Conservation (phyloP, 2,888 invertebrate genomes). For the Liodrosophila aerea region DNA sequence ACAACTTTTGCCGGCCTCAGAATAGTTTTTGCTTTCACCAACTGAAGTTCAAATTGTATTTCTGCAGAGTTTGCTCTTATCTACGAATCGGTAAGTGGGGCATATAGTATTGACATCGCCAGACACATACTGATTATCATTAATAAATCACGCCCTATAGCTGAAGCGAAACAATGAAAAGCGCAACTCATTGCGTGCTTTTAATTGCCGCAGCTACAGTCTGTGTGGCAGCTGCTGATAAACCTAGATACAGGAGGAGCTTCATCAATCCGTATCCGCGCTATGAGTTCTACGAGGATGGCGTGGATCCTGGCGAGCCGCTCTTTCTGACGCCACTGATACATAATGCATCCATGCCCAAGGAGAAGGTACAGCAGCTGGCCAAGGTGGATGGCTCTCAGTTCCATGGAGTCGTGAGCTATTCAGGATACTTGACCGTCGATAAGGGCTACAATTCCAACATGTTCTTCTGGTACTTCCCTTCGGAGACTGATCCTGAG, state of each 20-base stretch:
- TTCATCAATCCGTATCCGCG: conserved; percentile 82
- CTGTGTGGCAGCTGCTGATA: conserved; percentile 18
- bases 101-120: neutral
- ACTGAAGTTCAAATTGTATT: conserved; percentile 4
- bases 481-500: conserved; percentile 84
- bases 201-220: conserved; percentile 30
- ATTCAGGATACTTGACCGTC: conserved; percentile 90
- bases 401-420: conserved; percentile 83
- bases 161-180: conserved; percentile 57
- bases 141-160: neutral
- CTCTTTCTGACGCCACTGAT: conserved; percentile 79
- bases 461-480: conserved; percentile 96
- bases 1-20: conserved; percentile 44
- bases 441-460: conserved; percentile 90
- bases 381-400: conserved; percentile 78
- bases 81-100: conserved; percentile 28
- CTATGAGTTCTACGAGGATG: conserved; percentile 68
- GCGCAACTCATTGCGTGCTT: conserved; percentile 58
- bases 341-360: conserved; percentile 78
- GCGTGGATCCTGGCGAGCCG: conserved; percentile 83
- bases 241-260: too few relatives aligned
- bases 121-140: conserved; percentile 27
- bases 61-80: conserved; percentile 19
- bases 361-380: conserved; percentile 81
- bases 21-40: conserved; percentile 16